Base-by-base conservation (phyloP, 2,113 vertebrate genomes). In the Gavialis gangeticus region DNA sequence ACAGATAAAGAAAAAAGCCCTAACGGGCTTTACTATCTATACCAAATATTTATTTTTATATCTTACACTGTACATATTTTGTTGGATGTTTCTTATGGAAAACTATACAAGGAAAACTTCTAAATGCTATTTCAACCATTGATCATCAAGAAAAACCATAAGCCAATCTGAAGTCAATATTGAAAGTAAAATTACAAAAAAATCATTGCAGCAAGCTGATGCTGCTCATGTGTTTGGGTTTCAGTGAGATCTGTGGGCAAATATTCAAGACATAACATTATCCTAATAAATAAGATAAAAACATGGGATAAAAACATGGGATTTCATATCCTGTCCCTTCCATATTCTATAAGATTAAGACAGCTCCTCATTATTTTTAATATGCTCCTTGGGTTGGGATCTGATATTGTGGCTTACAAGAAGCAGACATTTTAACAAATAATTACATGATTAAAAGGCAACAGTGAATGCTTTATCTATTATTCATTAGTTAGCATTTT, bases 401-500 rank as follows among this genome's bases (percentile, higher is more conserved):
- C 7, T 91, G 71, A 93, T 89, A 71, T 30, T 1, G 46, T 82
- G 76, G 83, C 3, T n/a, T 92, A 81, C 75, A 34, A 80, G 17
- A 93, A 57, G n/a, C 16, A 5, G n/a, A 64, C 75, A 80, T 71
- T 93, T 93, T 75, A 82, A 6, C 10, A 75, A 71, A 75, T 66
- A 91, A 11, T 30, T 86, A 5, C 34, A 28, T 80, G 62, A 90
- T 57, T 25, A 56, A 90, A 93, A 92, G 62, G 34, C 46, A 84
- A 8, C 12, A 89, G 46, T 85, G 83, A 84, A 3, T 85, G 27
- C 1, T 60, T 22, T 91, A 64, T n/a, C 57, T 91, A 60, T 93
- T 91, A 85, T 71, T 85, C 89, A 91, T 91, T 91, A 86, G 69
- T 82, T 94, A 82, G 7, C 60, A 77, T 88, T 89, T 78, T 93